Conservation (phyloP, 2,888 invertebrate species). For the Tanypteryx hageni region DNA sequence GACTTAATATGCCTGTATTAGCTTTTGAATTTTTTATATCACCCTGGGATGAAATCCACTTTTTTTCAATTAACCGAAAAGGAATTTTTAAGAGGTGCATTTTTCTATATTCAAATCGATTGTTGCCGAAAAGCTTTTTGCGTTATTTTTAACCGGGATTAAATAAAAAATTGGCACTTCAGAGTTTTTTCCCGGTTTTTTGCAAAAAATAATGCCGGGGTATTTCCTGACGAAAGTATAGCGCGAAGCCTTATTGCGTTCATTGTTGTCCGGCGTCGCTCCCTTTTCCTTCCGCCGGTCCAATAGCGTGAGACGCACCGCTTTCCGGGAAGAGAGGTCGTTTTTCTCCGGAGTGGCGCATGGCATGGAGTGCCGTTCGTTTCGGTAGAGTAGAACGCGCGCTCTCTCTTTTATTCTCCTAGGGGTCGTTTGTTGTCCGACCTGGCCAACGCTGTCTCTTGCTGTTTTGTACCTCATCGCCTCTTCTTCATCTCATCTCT, state of each 20-base stretch:
- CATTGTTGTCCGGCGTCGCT: constrained; percentile 11
- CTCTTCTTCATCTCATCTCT: neutral
- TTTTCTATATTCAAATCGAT: too few relatives aligned
- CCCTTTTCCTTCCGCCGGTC: neutral
- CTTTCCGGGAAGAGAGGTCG: neutral
- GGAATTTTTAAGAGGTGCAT: too few relatives aligned
- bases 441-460: neutral
- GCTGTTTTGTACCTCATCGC: neutral
- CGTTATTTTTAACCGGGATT: too few relatives aligned
- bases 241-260: neutral
- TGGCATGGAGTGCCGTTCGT: too few relatives aligned
- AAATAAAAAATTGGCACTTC: too few relatives aligned
- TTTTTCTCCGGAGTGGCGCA: neutral
- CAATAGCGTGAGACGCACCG: constrained; percentile 1
- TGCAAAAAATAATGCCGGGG: too few relatives aligned
- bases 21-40: too few relatives aligned
- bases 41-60: too few relatives aligned
- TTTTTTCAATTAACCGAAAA: too few relatives aligned
- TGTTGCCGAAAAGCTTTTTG: too few relatives aligned
- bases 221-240: neutral
- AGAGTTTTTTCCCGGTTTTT: too few relatives aligned
- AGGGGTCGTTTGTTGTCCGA: neutral
- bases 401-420: neutral
- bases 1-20: too few relatives aligned
- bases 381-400: neutral